Base-by-base conservation (phyloP, 2,113 vertebrate genomes). In the Heliornis fulica region DNA sequence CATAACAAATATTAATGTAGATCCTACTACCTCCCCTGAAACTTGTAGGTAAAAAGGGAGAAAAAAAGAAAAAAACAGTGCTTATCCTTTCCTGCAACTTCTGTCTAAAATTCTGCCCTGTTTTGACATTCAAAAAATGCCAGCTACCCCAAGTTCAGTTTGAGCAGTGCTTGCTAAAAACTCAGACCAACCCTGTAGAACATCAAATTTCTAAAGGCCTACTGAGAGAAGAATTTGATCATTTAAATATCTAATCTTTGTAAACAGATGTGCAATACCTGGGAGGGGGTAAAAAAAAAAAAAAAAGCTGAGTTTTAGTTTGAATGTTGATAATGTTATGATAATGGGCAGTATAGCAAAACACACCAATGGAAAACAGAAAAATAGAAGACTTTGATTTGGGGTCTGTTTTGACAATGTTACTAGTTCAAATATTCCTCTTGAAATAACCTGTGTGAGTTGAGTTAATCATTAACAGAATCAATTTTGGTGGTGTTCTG, bases 361-460 rank as follows among this genome's bases (percentile, higher is more conserved):
- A 90, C 79, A 2, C 28, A 69, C 25, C 8, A 36, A 3, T n/a
- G 59, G 60, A 74, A 21, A 70, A 69, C 45, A 82, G 14, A 26
- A 32, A 61, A 70, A 56, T 31, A 91, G 61, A 86, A 77, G 31
- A 82, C 83, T 92, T 94, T 93, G 72, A 41, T 92, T 93, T 64
- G 22, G 15, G 26, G 4, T 84, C 69, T 94, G 80, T 90, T 97
- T 94, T 95, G 86, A 59, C 61, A 28, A 56, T 50, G 51, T 68
- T 92, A 40, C 64, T 90, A 77, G 60, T 91, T 48, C 92, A 96
- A 90, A 94, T 90, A 93, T 63, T 91, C 71, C 28, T 4, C 63
- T 88, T 77, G 66, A 88, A 77, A 65, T 70, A 86, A 80, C 41
- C 41, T 76, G 10, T 79, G 81, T 68, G 61, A 79, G 70, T 85